Base-by-base conservation (phyloP, 2,888 invertebrate species). In the Blera fallax region DNA sequence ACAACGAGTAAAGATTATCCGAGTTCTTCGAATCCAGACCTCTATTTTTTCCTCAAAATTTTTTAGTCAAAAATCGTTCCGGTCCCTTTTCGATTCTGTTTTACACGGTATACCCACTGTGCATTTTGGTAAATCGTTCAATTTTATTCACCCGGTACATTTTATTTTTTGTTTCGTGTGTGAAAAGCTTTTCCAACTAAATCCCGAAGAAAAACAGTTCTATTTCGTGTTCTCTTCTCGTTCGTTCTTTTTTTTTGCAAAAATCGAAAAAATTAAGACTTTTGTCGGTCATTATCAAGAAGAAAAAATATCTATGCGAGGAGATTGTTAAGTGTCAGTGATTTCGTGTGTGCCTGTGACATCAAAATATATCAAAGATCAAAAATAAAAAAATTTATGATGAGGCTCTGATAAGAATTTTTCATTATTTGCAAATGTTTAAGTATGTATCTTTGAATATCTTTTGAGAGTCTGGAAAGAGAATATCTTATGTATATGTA, bases 121-220 rank as follows among this genome's bases (percentile, higher is more conserved):
- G 24, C 27, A 60, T 60, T 60, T 16, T 45, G 16, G 50, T 37
- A 60, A 50, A 40, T 24, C 24, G n/a, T 45, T 40, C 3, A 8
- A 18, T 37, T 40, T n/a, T 54, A 37, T 27, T 43, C 34, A 18
- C 18, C 37, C 18, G 40, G 52, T 54, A 62, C 0, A n/a, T 48
- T 32, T 64, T 43, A 21, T 48, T 48, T 21, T 21, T 32, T 4
- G 29, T 72, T 52, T 37, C 48, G 52, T 37, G 34, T 48, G 64
- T 56, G 18, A 56, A 65, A 65, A 65, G 74, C 74, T 65, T 56
- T 65, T 52, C 16, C 14, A n/a, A 34, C n/a, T 6, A 34, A 65
- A 16, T 16, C 56, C 24, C 18, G 32, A 32, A 32, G 34, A 32
- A 65, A 54, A 69, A 7, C 24, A 14, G 45, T 62, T 62, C 14